Evolutionary conservation across 2,113 vertebrate species (phyloP), one percentile per base, ranked within the genome.

Genomic region (Prolemur simus): DNA sequence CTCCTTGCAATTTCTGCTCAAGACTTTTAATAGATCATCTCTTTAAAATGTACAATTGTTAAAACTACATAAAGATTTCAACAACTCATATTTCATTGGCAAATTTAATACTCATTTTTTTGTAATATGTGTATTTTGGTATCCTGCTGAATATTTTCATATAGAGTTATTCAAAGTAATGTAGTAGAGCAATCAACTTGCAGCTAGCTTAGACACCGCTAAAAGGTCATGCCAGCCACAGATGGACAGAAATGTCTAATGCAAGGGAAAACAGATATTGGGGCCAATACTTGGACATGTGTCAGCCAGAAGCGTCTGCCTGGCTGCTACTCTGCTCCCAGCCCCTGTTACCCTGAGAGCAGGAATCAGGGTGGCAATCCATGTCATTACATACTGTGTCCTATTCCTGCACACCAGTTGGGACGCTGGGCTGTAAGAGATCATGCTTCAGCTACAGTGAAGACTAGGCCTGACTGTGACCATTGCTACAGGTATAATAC

Each of bases 91-190:
- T 89, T 83, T 68, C 52, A 77, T 11, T 84, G 34, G 60, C 54
- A 94, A 52, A 37, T 92, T 5, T 58, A 74, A 76, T 87, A 45
- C 34, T 39, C 20, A 25, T 15, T 42, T 87, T 66, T 87, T 78
- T 45, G 23, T 81, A 37, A n/a, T 47, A 66, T 47, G 66, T 68
- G 7, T 73, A 66, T 78, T 69, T 92, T 94, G 68, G 18, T 27
- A 89, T 90, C 14, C n/a, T 82, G 49, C 20, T 69, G 45, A 89
- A 76, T 92, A 49, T 76, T 93, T 81, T 88, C 23, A 54, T 45
- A n/a, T 34, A 42, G 80, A 69, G 12, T 71, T 95, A 23, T 85
- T 95, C 49, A 89, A 92, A 85, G 91, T 76, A 81, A 64, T 89
- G 21, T 23, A 66, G 58, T 56, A 58, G 21, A 90, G 54, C 45